Percentiles rank a stretch among this genome's conserved stretches.
Evolutionary conservation across 2,113 vertebrate species (phyloP).

Genomic region (Pseudopodoces humilis): DNA sequence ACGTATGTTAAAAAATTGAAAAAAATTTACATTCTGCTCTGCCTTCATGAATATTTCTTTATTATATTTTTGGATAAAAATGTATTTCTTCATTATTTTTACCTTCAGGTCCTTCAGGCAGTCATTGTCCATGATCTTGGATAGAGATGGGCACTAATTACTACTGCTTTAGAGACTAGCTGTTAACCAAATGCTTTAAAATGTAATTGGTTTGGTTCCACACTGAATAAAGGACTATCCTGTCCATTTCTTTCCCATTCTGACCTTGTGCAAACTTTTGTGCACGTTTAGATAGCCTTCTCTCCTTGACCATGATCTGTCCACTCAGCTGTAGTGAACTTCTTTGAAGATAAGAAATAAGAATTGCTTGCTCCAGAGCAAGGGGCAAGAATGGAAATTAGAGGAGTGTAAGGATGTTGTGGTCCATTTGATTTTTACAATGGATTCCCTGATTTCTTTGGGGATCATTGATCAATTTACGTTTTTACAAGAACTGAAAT

Average conservation of each 20-base stretch:
- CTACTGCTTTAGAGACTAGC: neutral
- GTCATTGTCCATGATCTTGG: neutral
- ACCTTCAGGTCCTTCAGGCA: neutral
- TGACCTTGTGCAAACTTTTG: neutral
- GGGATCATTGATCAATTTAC: neutral
- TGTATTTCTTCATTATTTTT: neutral
- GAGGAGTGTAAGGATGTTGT: neutral
- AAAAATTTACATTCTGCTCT: neutral
- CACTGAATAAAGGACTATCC: neutral
- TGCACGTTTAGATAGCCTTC: neutral
- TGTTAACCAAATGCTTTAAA: neutral
- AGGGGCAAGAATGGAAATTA: slow-evolving; percentile 3
- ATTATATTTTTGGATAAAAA: neutral
- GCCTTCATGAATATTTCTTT: neutral
- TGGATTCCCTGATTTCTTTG: slow-evolving; percentile 15
- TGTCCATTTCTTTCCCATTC: neutral
- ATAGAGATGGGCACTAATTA: neutral
- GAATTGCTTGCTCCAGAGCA: neutral
- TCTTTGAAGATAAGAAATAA: neutral
- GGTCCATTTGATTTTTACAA: slow-evolving; percentile 16
- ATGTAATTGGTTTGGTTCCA: neutral
- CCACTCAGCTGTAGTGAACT: neutral
- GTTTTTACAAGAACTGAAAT: slow-evolving; percentile 39
- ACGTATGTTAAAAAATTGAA: neutral
- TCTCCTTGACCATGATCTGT: neutral